These are phyloP conservation scores for Coelinius sp. DNA, from an alignment of 2,888 invertebrate genomes.

Conservation along the genomic window DNA sequence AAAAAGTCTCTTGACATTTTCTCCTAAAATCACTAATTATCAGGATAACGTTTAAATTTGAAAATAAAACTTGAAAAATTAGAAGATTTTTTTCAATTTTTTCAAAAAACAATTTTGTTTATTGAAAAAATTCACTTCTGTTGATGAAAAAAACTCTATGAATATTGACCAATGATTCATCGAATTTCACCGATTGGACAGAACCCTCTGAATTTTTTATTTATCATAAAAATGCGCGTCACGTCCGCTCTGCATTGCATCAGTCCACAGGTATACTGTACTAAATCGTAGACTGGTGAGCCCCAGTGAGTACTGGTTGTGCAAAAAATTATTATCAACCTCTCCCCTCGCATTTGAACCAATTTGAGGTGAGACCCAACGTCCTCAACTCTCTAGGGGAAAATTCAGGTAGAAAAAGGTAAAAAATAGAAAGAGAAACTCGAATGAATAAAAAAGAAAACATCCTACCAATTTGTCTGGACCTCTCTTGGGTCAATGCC, in stretches of 20 bases:
- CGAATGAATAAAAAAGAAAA: background rate
- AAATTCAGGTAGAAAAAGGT: background rate
- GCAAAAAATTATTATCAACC: constrained; percentile 1
- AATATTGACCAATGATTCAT: constrained; percentile 8
- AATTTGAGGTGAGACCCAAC: background rate
- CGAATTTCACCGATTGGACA: background rate
- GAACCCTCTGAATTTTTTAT: background rate
- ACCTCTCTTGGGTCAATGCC: background rate
- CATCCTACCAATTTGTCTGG: background rate
- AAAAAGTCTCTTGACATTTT: too few relatives aligned
- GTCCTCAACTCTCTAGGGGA: background rate
- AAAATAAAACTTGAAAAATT: too few relatives aligned
- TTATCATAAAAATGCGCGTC: constrained; percentile 1
- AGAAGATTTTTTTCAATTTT: too few relatives aligned
- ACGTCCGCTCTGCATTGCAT: constrained; percentile 6
- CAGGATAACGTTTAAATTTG: too few relatives aligned
- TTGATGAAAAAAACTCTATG: too few relatives aligned
- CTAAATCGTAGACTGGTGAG: background rate
- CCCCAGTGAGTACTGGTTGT: constrained; percentile 2
- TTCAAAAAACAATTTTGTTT: too few relatives aligned
- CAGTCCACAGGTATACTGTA: background rate
- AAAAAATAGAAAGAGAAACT: background rate
- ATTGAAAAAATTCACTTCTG: too few relatives aligned
- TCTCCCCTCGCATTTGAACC: background rate
- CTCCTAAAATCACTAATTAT: too few relatives aligned